Evolutionary conservation across 2,888 invertebrate species (phyloP).

Genomic region (Metacarcinus magister): DNA sequence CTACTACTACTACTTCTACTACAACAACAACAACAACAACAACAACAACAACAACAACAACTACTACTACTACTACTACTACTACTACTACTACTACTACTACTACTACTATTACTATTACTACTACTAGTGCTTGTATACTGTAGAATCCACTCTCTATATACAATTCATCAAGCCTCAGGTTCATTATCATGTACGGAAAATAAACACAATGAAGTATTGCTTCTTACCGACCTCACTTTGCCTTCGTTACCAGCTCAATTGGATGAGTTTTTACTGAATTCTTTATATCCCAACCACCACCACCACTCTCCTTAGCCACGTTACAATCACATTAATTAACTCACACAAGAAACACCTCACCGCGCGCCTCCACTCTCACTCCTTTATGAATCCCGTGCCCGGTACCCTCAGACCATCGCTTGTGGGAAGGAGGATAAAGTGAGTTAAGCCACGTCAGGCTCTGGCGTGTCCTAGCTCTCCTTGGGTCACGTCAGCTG

Average conservation of each 20-base stretch:
- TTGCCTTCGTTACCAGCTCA: no score
- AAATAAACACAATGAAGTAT: neutral
- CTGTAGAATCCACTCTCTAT: neutral
- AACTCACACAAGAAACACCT: neutral
- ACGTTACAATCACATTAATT: neutral
- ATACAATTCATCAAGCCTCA: neutral
- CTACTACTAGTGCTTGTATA: neutral
- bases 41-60: neutral
- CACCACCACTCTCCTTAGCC: no score
- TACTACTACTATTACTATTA: slow-evolving; percentile 38
- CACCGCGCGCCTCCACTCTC: neutral
- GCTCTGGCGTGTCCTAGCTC: neutral
- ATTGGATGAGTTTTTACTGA: no score
- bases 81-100: slow-evolving; percentile 36
- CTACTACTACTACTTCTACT: neutral
- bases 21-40: neutral
- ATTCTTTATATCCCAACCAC: no score
- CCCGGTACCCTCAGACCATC: neutral
- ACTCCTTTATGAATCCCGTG: neutral
- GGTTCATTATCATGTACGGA: neutral
- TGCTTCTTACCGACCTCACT: no score
- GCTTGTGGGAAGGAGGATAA: neutral
- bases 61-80: slow-evolving; percentile 21
- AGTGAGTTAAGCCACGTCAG: slow-evolving; percentile 18
- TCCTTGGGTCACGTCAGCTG: neutral